Base-by-base conservation (phyloP, 2,113 vertebrate genomes). In the Spizaetus ornatus region DNA sequence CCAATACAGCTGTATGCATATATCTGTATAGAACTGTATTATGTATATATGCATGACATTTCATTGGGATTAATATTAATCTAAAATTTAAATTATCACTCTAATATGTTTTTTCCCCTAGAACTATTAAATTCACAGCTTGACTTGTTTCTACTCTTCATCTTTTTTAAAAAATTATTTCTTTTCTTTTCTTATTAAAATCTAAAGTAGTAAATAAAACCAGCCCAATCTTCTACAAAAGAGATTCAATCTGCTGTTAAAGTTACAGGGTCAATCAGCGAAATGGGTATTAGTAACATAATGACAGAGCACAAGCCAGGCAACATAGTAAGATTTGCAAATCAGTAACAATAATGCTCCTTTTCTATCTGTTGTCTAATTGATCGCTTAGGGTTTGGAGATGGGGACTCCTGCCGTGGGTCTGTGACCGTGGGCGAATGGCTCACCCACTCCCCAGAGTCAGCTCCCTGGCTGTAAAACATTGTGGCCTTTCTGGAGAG, bases 391-490 rank as follows among this genome's bases (percentile, higher is more conserved):
- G 43, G 23, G 9, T 50, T 45, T 58, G 42, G 59, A 73, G 36
- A 63, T 36, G 34, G 5, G 48, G 55, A 32, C 8, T 85, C 26
- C 70, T 73, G 78, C 53, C 1, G 3, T 21, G 63, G 53, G 23
- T 48, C 58, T 67, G 43, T 25, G 53, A 11, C 22, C 0, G 0
- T 0, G 0, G 43, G 43, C 1, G 1, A 34, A 70, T n/a, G 32
- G 27, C 14, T n/a, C 11, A n/a, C 50, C 32, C 1, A 1, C 48
- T 65, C 5, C 17, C 11, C 42, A 70, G 61, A 16, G 9, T 36
- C 52, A 36, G 13, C n/a, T 89, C 7, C 29, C 29, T 0, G 2
- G 9, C 18, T 1, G 3, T 40, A 48, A 87, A 92, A 66, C 8
- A 20, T 13, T 1, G 0, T 23, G 55, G 50, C 3, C 34, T 55